Evolutionary conservation across 2,888 invertebrate genomes (phyloP).

Genomic region (Apotomis betuletana): DNA sequence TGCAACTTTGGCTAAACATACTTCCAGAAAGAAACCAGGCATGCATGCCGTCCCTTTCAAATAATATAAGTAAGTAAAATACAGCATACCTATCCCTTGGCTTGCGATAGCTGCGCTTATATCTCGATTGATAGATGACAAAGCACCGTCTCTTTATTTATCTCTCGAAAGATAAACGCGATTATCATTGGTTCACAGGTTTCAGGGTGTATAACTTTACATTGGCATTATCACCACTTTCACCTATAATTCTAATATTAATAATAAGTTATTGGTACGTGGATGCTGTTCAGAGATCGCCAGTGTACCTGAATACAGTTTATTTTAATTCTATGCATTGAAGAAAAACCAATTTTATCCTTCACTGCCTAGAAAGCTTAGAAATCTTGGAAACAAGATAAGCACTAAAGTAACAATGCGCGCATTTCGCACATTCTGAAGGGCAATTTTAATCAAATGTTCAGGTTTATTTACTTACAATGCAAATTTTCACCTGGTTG

Average conservation of each 20-base stretch:
- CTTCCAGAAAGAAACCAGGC: too few species aligned
- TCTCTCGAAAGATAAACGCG: too few species aligned
- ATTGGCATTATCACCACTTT: neutral
- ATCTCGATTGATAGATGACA: too few species aligned
- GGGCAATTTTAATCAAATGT: neutral
- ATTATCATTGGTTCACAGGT: too few species aligned
- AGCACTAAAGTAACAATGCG: neutral
- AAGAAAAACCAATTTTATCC: neutral
- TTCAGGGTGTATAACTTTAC: neutral
- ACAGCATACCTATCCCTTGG: too few species aligned
- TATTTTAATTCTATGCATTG: conserved; percentile 4
- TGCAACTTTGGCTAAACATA: too few species aligned
- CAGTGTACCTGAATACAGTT: neutral
- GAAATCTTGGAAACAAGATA: conserved; percentile 6
- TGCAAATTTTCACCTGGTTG: too few species aligned
- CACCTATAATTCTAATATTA: neutral
- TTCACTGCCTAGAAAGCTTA: conserved; percentile 9
- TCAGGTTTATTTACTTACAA: too few species aligned
- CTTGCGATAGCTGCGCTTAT: too few species aligned
- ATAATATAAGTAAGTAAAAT: too few species aligned
- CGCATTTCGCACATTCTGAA: neutral
- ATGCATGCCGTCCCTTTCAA: too few species aligned
- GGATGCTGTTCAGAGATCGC: neutral
- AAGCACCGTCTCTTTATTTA: too few species aligned
- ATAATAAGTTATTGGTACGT: neutral